Conservation (phyloP, 2,888 invertebrate species). For the Meliscaeva auricollis region DNA sequence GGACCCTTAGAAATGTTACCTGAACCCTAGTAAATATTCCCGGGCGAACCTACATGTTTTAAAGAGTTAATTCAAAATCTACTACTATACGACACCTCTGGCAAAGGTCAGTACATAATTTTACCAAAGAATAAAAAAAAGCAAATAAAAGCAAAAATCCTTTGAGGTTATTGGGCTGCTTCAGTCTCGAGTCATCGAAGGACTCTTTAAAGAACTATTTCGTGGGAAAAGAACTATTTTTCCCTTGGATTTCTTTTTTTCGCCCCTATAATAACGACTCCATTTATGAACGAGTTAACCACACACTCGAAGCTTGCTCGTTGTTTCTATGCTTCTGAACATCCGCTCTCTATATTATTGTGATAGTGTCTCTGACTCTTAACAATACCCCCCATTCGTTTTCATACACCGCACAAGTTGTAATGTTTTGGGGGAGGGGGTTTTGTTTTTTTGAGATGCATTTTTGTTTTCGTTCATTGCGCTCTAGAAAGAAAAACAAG, state of each 20-base stretch:
- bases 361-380: constrained; percentile 8
- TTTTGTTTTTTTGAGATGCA: constrained; percentile 24
- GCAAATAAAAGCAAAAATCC: constrained; percentile 33
- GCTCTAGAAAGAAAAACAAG: neutral
- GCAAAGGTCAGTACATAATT: neutral
- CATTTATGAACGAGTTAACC: constrained; percentile 62
- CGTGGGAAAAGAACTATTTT: constrained; percentile 1
- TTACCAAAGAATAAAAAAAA: neutral
- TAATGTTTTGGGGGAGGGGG: constrained; percentile 36
- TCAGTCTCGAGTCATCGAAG: constrained; percentile 23
- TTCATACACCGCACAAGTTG: neutral
- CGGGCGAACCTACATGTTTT: no score
- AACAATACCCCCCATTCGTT: neutral
- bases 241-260: neutral
- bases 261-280: constrained; percentile 30
- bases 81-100: constrained; percentile 5
- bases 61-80: neutral
- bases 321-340: neutral
- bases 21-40: no score
- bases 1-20: no score
- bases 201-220: constrained; percentile 69
- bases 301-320: constrained; percentile 53
- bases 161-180: constrained; percentile 47
- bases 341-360: neutral
- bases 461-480: constrained; percentile 24